phyloP scores from a whole-genome alignment of 53 echinoderm and acorn worm species.

The Holothuria leucospilota region DNA sequence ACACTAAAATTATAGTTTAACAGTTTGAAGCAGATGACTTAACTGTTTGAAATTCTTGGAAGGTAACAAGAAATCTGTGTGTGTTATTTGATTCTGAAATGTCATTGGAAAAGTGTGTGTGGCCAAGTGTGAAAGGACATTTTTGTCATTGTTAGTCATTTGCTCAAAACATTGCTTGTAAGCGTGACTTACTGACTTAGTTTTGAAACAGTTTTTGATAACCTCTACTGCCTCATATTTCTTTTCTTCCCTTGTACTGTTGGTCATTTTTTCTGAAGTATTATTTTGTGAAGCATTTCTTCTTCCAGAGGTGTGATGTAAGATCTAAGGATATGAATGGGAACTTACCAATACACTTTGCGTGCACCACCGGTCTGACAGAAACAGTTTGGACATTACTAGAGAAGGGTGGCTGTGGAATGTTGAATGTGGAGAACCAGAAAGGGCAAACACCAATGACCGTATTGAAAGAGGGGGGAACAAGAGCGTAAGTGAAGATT shows the following conservation, averaged over 20 bases:
- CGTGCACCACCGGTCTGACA: constrained; percentile 79
- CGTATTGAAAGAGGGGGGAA: constrained; percentile 47
- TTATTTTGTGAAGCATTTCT: background rate
- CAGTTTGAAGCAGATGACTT: background rate
- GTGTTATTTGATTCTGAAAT: too few species aligned
- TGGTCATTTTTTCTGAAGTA: background rate
- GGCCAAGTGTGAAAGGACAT: too few species aligned
- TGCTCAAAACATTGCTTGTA: too few species aligned
- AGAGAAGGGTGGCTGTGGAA: constrained; percentile 70
- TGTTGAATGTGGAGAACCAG: constrained; percentile 68
- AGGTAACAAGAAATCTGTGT: too few species aligned
- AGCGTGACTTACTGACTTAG: too few species aligned
- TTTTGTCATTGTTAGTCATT: too few species aligned
- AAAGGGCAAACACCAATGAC: constrained; percentile 80
- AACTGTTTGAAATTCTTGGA: background rate
- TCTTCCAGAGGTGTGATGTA: constrained; percentile 73
- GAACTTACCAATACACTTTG: constrained; percentile 83
- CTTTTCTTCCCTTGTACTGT: too few species aligned
- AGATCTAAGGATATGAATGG: constrained; percentile 77
- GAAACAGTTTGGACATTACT: constrained; percentile 88
- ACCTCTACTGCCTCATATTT: too few species aligned
- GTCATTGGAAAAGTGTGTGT: too few species aligned
- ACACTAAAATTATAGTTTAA: background rate
- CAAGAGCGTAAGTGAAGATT: constrained; percentile 11
- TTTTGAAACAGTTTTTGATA: too few species aligned